Conservation (phyloP, 2,888 invertebrate genomes). For the Sarcophaga carnaria region DNA sequence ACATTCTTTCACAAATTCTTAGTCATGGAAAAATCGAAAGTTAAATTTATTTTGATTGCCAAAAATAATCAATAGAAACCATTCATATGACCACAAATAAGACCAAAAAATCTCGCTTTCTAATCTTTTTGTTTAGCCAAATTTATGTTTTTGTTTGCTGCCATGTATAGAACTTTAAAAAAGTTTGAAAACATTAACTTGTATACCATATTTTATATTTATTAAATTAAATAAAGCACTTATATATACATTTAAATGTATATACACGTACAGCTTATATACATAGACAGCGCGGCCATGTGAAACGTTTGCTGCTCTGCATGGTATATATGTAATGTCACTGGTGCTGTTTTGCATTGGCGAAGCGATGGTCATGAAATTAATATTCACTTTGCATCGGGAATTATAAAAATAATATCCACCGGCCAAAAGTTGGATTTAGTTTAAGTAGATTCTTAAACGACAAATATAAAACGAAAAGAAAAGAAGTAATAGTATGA, state of each 20-base stretch:
- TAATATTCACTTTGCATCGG: conserved; percentile 48
- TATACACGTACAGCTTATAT: too few species aligned
- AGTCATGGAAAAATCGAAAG: conserved; percentile 31
- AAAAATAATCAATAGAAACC: conserved; percentile 6
- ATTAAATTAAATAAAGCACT: too few species aligned
- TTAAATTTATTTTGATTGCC: background rate
- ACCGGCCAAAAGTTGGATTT: conserved; percentile 31
- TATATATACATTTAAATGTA: too few species aligned
- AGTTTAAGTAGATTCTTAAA: conserved; percentile 20
- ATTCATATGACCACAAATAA: background rate
- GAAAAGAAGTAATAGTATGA: conserved; percentile 22
- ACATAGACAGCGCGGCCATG: background rate
- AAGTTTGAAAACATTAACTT: background rate
- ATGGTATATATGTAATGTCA: background rate
- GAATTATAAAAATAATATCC: conserved; percentile 33
- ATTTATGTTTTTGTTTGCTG: conserved; percentile 5
- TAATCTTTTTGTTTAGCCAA: conserved; percentile 30
- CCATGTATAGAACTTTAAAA: conserved; percentile 9
- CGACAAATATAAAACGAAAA: background rate
- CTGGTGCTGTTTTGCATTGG: background rate
- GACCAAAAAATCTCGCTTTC: conserved; percentile 14
- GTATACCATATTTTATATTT: background rate
- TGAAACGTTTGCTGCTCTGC: conserved; percentile 22
- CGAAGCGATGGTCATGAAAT: conserved; percentile 22
- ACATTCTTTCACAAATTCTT: conserved; percentile 13